Evolutionary conservation across 2,113 vertebrate genomes (phyloP).

Genomic region (Desmodus rotundus): DNA sequence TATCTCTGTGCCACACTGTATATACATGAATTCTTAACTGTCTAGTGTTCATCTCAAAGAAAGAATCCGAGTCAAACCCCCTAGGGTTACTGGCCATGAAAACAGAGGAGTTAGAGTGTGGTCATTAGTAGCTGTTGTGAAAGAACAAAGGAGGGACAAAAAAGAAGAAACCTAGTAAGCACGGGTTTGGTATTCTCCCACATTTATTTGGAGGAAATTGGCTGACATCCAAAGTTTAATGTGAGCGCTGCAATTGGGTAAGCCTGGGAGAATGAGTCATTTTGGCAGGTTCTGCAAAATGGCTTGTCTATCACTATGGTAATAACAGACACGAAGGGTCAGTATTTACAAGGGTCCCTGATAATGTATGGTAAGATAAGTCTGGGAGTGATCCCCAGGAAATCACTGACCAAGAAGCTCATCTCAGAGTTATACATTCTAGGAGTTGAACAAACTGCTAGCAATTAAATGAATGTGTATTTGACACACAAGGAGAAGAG

Average conservation of each 20-base stretch:
- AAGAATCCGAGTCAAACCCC: constrained; percentile 31
- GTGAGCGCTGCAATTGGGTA: neutral
- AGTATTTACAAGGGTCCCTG: neutral
- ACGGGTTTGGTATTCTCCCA: neutral
- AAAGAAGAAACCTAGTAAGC: neutral
- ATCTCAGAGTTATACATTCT: neutral
- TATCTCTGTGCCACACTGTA: neutral
- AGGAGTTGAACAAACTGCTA: neutral
- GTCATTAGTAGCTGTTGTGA: constrained; percentile 18
- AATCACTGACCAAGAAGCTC: neutral
- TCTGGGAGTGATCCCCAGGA: neutral
- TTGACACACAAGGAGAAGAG: neutral
- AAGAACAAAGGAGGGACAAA: neutral
- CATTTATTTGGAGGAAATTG: neutral
- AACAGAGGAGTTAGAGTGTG: neutral
- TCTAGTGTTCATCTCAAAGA: constrained; percentile 19
- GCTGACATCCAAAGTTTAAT: neutral
- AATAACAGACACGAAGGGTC: neutral
- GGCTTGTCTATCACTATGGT: neutral
- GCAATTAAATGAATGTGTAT: neutral
- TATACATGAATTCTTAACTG: neutral
- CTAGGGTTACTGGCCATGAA: constrained; percentile 2
- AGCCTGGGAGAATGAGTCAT: neutral
- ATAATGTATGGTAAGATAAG: neutral
- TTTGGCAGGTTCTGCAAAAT: neutral